phyloP scores from a whole-genome alignment of 53 echinoderm and acorn worm genomes.

The Henricia sp. region DNA sequence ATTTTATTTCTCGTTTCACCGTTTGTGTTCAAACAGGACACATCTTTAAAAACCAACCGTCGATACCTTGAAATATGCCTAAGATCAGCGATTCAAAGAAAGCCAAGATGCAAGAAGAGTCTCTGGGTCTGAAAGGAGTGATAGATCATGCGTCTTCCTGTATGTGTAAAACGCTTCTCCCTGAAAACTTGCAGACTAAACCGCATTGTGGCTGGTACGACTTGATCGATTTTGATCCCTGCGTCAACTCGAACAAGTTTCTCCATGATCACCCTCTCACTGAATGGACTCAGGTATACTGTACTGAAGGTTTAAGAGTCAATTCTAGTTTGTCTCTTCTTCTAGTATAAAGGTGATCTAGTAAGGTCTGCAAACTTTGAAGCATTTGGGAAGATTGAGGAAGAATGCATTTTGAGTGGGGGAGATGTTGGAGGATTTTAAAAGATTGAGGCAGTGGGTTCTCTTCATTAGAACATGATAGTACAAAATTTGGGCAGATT shows the following conservation, averaged over 20 bases:
- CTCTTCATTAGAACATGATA: too few relatives aligned
- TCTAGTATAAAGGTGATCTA: too few relatives aligned
- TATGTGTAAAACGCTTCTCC: conserved; percentile 26
- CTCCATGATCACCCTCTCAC: conserved; percentile 22
- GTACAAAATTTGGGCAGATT: too few relatives aligned
- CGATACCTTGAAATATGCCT: background rate
- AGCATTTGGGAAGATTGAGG: too few relatives aligned
- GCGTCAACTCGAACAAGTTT: conserved; percentile 13
- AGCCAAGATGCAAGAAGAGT: conserved; percentile 17
- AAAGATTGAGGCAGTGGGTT: too few relatives aligned
- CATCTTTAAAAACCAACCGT: background rate
- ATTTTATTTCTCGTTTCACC: too few relatives aligned
- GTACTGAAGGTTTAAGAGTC: background rate
- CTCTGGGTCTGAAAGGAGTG: background rate
- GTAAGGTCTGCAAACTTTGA: too few relatives aligned
- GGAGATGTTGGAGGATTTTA: too few relatives aligned
- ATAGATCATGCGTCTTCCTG: conserved; percentile 26
- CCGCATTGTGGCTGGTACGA: conserved; percentile 50
- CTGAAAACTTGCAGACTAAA: background rate
- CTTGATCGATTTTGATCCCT: conserved; percentile 44
- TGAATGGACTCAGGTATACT: conserved; percentile 40
- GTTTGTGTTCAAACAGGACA: too few relatives aligned
- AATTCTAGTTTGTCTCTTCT: too few relatives aligned
- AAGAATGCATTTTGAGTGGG: too few relatives aligned
- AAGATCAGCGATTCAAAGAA: background rate